These are phyloP conservation scores for Apocheima hispidaria DNA, from an alignment of 2,888 invertebrate species.

Conservation along the genomic window DNA sequence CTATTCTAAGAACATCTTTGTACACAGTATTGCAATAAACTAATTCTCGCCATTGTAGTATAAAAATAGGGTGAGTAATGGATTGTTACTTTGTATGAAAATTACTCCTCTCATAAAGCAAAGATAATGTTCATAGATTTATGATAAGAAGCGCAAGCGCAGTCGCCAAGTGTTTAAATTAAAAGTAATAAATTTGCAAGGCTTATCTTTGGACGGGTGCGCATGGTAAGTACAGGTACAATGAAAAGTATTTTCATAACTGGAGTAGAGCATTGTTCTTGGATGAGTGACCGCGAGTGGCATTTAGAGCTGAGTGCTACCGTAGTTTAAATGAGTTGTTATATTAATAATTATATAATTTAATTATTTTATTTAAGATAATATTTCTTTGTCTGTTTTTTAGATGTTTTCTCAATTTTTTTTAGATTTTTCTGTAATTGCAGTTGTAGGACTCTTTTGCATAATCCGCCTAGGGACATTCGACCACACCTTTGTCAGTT, in stretches of 20 bases:
- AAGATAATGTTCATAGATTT: slow-evolving; percentile 27
- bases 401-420: too few relatives aligned
- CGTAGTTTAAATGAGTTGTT: too few relatives aligned
- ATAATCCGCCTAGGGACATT: too few relatives aligned
- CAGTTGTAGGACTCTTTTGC: too few relatives aligned
- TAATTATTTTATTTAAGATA: too few relatives aligned
- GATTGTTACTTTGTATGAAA: slow-evolving; percentile 20
- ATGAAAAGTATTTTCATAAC: slow-evolving; percentile 14
- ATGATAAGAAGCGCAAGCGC: slow-evolving; percentile 22
- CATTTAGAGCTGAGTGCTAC: background rate
- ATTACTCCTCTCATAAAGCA: slow-evolving; percentile 20
- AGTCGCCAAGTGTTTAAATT: slow-evolving; percentile 38
- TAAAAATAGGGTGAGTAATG: background rate
- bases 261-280: too few relatives aligned
- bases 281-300: background rate
- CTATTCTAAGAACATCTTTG: too few relatives aligned
- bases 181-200: slow-evolving; percentile 40
- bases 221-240: slow-evolving; percentile 9
- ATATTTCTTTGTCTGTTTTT: too few relatives aligned
- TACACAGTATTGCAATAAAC: too few relatives aligned
- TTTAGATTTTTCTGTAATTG: too few relatives aligned
- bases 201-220: slow-evolving; percentile 41
- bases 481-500: too few relatives aligned
- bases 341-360: too few relatives aligned
- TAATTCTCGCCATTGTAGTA: background rate